A percentile compares a stretch with the other conserved stretches of the same genome.
phyloP scores from a whole-genome alignment of 1,140 invertebrate genomes.

The Chelonus insularis region DNA sequence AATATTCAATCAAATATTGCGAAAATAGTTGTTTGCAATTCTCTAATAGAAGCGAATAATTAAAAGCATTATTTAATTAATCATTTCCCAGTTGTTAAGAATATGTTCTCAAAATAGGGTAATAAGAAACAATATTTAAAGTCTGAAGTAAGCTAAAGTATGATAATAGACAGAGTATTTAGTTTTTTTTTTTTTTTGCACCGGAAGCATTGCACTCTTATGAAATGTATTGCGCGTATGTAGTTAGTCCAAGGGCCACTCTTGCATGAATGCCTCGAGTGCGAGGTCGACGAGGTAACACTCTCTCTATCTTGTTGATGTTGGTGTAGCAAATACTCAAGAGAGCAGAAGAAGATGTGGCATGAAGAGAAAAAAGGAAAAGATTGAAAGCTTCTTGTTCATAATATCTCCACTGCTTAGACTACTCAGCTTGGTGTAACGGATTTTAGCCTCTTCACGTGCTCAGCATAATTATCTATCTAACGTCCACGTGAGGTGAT shows the following conservation, averaged over 20 bases:
- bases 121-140: too few relatives aligned
- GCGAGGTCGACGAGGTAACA: constrained; percentile 20
- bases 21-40: too few relatives aligned
- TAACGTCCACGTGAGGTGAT: constrained; percentile 8
- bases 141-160: not conserved
- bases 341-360: not conserved
- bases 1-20: too few relatives aligned
- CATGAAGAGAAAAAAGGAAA: not conserved
- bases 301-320: not conserved
- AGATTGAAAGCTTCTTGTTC: not conserved
- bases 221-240: constrained; percentile 26
- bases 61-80: too few relatives aligned
- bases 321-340: not conserved
- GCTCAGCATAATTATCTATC: constrained; percentile 41
- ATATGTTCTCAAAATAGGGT: too few relatives aligned
- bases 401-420: constrained; percentile 4
- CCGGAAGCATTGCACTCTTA: constrained; percentile 31
- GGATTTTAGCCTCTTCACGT: constrained; percentile 43
- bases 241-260: constrained; percentile 25
- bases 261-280: constrained; percentile 21
- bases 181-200: constrained; percentile 8
- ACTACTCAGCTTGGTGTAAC: constrained; percentile 32
- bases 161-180: not conserved
- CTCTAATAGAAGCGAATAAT: too few relatives aligned
- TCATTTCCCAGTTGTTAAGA: too few relatives aligned